Base-by-base conservation (phyloP, 1,140 invertebrate genomes). In the Drosophila nannoptera region DNA sequence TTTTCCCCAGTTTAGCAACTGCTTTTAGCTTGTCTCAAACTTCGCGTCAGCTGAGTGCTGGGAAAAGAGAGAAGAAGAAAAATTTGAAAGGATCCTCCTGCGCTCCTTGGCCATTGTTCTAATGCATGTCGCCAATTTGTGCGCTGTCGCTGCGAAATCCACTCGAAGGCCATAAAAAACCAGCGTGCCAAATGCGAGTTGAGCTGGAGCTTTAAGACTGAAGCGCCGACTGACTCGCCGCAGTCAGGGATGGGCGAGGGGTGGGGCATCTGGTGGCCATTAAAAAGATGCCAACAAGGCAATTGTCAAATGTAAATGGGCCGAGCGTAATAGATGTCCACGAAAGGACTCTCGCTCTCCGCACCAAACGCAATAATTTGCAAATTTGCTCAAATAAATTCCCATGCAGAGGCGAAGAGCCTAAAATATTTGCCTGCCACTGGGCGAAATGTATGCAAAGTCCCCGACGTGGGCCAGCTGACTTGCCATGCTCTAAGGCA, bases 371-470 rank as follows among this genome's bases (percentile, higher is more conserved):
- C 80, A 83, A 83, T 83, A 83, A 83, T 83, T 83, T 78, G 80
- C 81, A 83, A 84, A 83, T 83, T 83, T 83, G 80, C 80, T 83
- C 80, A 83, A 84, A 83, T 83, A 83, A 83, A 83, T 83, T 83
- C 80, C 75, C 80, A 78, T 76, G 80, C 80, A 65, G 80, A 72
- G 69, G 49, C 7, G 16, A 66, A 22, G 64, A 59, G 69, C 73
- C 78, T 83, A 80, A 80, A 80, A 76, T 80, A 80, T 81, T 78
- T 81, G 78, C 61, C 56, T 12, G 77, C 75, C 60, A 73, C 11
- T 68, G 69, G 69, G 40, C 40, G 38, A 83, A 83, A 83, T 82
- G 68, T 82, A 82, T 82, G 78, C 78, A 83, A 82, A 83, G 78
- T 75, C 78, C 71, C 52, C 46, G 53, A 29, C n/a, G 49, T 8